Evolutionary conservation across 2,888 invertebrate genomes (phyloP).

Genomic region (Morpho helenor): DNA sequence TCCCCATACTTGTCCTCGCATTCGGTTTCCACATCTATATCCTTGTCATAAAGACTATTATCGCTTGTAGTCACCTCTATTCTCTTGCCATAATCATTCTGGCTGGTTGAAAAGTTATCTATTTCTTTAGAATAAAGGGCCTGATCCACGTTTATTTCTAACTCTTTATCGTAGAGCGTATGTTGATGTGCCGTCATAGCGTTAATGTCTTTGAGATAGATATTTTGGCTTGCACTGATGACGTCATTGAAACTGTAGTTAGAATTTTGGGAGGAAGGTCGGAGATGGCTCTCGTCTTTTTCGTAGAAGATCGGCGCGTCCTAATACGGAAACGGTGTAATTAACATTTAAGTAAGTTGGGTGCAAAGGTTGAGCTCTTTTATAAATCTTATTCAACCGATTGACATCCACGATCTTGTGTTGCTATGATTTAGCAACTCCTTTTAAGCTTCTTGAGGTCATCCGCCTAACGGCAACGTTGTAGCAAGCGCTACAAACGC

Average conservation of each 20-base stretch:
- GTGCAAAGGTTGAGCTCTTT: too few relatives aligned
- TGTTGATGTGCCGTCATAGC: not conserved
- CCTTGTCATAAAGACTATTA: constrained; percentile 35
- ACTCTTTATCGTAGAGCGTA: constrained; percentile 11
- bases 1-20: constrained; percentile 46
- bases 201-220: constrained; percentile 39
- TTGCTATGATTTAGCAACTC: too few relatives aligned
- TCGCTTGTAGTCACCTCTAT: constrained; percentile 22
- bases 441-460: too few relatives aligned
- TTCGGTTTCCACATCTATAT: constrained; percentile 28
- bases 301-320: constrained; percentile 44
- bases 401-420: too few relatives aligned
- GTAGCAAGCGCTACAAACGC: too few relatives aligned
- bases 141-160: constrained; percentile 6
- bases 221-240: constrained; percentile 44
- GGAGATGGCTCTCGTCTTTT: constrained; percentile 60
- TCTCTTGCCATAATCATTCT: constrained; percentile 12
- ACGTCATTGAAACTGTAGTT: constrained; percentile 66
- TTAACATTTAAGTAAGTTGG: too few relatives aligned
- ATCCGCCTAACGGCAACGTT: too few relatives aligned
- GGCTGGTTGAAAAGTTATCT: not conserved
- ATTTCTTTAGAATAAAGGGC: constrained; percentile 4
- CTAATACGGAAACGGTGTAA: constrained; percentile 10
- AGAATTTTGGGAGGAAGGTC: constrained; percentile 62
- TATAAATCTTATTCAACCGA: too few relatives aligned